Evolutionary conservation across 1,140 invertebrate genomes (phyloP).

Genomic region (Coptotermes formosanus): DNA sequence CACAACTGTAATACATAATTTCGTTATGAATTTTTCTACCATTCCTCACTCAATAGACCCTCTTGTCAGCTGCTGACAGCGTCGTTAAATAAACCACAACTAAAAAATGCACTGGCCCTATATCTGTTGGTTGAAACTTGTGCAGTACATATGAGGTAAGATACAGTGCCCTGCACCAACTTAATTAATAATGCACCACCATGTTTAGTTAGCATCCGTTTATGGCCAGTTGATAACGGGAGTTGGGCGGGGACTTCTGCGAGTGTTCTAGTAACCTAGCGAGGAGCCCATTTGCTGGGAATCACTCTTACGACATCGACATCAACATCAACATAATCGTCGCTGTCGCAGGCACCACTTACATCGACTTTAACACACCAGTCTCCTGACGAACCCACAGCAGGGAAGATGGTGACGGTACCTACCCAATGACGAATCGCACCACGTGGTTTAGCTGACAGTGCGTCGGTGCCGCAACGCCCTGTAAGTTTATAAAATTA

Average conservation of each 20-base stretch:
- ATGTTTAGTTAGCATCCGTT: not conserved
- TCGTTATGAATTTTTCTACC: too few relatives aligned
- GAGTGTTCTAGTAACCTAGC: not conserved
- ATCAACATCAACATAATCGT: not conserved
- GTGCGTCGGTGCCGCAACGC: not conserved
- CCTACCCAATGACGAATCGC: not conserved
- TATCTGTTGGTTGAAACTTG: too few relatives aligned
- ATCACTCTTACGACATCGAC: not conserved
- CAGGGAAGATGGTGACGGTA: not conserved
- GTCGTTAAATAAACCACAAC: too few relatives aligned
- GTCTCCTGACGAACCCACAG: not conserved
- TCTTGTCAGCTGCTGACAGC: too few relatives aligned
- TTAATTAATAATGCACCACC: conserved; percentile 5
- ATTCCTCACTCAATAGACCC: too few relatives aligned
- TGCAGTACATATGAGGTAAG: too few relatives aligned
- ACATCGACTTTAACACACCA: not conserved
- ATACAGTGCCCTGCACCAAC: not conserved
- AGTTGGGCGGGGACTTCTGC: not conserved
- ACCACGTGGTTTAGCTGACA: not conserved
- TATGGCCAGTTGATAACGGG: not conserved
- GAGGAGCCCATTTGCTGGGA: not conserved
- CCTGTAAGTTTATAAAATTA: not conserved
- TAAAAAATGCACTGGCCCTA: too few relatives aligned
- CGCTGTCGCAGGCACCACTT: not conserved
- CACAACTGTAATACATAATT: too few relatives aligned